Percentiles rank a stretch among this genome's conserved stretches.
phyloP scores from a whole-genome alignment of 1,140 invertebrate genomes.

The Sesamia nonagrioides region DNA sequence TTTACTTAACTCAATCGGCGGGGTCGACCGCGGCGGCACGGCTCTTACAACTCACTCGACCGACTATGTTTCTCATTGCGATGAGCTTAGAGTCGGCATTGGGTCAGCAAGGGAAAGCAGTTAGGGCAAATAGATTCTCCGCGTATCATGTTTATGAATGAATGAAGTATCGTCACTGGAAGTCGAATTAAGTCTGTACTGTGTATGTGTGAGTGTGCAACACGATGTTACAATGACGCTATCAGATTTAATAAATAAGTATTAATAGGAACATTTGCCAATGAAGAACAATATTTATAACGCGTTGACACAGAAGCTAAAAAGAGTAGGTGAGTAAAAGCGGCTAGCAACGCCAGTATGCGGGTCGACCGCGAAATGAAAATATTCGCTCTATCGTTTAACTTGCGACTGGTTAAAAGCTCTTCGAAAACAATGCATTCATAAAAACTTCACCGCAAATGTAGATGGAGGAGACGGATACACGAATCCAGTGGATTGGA shows the following conservation, averaged over 20 bases:
- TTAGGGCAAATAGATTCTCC: conserved; percentile 74
- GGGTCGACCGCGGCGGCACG: conserved; percentile 71
- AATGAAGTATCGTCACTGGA: conserved; percentile 85
- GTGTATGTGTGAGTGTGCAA: conserved; percentile 62
- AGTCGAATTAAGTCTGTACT: conserved; percentile 73
- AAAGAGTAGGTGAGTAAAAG: conserved; percentile 67
- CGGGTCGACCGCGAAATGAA: conserved; percentile 83
- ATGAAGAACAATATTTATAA: conserved; percentile 48
- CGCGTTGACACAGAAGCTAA: conserved; percentile 59
- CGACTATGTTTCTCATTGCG: conserved; percentile 66
- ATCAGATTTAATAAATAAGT: conserved; percentile 35
- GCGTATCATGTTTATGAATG: conserved; percentile 79
- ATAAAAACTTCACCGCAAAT: conserved; percentile 83
- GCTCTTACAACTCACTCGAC: conserved; percentile 55
- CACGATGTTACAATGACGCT: conserved; percentile 47
- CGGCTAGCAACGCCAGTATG: conserved; percentile 74
- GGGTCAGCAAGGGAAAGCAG: conserved; percentile 57
- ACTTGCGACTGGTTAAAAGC: conserved; percentile 64
- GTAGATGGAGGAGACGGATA: conserved; percentile 47
- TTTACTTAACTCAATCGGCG: conserved; percentile 86
- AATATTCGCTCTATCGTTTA: conserved; percentile 69
- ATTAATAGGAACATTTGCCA: conserved; percentile 12
- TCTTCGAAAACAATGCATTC: conserved; percentile 79
- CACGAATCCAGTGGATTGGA: neutral
- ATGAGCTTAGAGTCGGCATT: conserved; percentile 73